Conservation (phyloP, 2,888 invertebrate genomes). For the Heteromurus nitidus region DNA sequence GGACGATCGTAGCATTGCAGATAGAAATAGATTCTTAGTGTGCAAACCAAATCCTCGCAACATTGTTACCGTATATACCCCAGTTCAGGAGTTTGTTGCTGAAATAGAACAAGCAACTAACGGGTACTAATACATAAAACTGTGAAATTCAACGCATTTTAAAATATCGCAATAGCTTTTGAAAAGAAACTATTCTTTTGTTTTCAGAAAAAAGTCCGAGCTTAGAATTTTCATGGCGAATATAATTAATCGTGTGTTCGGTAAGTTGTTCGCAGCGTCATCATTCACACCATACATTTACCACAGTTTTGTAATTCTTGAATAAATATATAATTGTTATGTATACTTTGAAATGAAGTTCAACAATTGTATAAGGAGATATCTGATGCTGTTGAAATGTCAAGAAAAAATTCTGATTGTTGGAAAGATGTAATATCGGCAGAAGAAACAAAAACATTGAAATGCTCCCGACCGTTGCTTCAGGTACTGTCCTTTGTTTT, state of each 20-base stretch:
- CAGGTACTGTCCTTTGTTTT: constrained; percentile 76
- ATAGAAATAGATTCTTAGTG: constrained; percentile 81
- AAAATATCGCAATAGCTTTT: background rate
- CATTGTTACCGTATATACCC: constrained; percentile 87
- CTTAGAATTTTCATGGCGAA: constrained; percentile 89
- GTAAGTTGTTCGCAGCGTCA: constrained; percentile 21
- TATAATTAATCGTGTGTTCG: constrained; percentile 90
- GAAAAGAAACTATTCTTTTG: background rate
- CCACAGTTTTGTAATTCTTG: too few species aligned
- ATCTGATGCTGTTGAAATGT: constrained; percentile 81
- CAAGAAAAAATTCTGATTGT: constrained; percentile 85
- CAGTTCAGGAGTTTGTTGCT: constrained; percentile 87
- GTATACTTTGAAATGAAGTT: constrained; percentile 75
- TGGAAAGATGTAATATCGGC: constrained; percentile 86
- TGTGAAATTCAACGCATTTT: constrained; percentile 1
- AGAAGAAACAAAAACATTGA: constrained; percentile 81
- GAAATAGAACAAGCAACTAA: constrained; percentile 84
- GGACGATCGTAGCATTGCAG: constrained; percentile 70
- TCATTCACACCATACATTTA: too few species aligned
- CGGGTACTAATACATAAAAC: constrained; percentile 50
- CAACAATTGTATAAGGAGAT: constrained; percentile 84
- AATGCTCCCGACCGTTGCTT: constrained; percentile 81
- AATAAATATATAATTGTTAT: too few species aligned
- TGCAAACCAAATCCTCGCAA: constrained; percentile 85
- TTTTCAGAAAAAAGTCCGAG: constrained; percentile 80